A percentile compares a stretch with the other conserved stretches of the same genome.
These are phyloP conservation scores for Oncorhynchus kisutch DNA, from an alignment of 2,113 vertebrate species.

Conservation along the genomic window DNA sequence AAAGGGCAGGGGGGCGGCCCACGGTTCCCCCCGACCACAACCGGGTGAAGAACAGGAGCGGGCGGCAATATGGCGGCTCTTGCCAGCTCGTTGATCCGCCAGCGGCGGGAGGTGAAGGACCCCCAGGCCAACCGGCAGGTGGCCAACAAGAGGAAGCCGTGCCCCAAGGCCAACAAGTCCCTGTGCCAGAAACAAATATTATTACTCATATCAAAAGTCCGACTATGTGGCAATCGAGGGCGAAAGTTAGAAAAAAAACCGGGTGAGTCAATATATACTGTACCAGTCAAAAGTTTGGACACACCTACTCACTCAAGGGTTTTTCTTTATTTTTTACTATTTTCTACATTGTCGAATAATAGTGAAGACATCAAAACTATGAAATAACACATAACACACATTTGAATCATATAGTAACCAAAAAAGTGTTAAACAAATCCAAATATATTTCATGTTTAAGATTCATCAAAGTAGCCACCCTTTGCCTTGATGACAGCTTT, in stretches of 20 bases:
- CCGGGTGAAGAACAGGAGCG: slow-evolving; percentile 55
- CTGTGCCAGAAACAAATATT: slow-evolving; percentile 90
- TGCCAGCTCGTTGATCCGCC: slow-evolving; percentile 87
- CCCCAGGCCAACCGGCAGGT: slow-evolving; percentile 81
- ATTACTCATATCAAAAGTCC: slow-evolving; percentile 86
- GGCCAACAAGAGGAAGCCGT: slow-evolving; percentile 83
- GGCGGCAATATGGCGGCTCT: slow-evolving; percentile 83
- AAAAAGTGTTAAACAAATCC: too few species aligned
- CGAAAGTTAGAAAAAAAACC: slow-evolving; percentile 79
- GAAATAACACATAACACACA: too few species aligned
- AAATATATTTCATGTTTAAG: too few species aligned
- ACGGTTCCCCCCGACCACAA: slow-evolving; percentile 66
- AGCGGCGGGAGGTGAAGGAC: slow-evolving; percentile 86
- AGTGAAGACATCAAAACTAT: too few species aligned
- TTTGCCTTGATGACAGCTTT: too few species aligned
- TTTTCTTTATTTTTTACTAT: too few species aligned
- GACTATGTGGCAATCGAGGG: slow-evolving; percentile 83
- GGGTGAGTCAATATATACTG: slow-evolving; percentile 67
- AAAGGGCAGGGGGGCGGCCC: slow-evolving; percentile 67
- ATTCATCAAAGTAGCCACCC: too few species aligned
- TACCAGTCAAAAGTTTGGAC: too few species aligned
- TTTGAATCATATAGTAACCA: too few species aligned
- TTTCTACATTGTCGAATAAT: neutral
- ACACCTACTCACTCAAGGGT: neutral
- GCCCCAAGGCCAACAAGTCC: slow-evolving; percentile 87